These are phyloP conservation scores for Halesus radiatus DNA, from an alignment of 1,140 invertebrate species.

Conservation along the genomic window DNA sequence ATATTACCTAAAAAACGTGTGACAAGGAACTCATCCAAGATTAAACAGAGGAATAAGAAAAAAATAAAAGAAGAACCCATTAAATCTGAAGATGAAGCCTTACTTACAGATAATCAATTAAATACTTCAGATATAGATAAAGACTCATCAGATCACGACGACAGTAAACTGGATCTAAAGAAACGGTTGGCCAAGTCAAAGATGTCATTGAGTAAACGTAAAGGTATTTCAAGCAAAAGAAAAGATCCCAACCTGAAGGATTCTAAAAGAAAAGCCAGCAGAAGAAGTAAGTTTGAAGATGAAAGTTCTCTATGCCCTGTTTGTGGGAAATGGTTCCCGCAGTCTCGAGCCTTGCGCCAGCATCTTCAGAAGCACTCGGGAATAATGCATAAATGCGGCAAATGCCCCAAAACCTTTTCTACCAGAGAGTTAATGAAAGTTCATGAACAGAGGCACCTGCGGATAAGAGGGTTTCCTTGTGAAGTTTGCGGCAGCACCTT, in stretches of 20 bases:
- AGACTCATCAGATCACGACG: neutral
- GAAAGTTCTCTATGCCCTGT: conserved; percentile 20
- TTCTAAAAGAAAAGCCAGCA: neutral
- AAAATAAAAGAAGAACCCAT: neutral
- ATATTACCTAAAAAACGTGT: conserved; percentile 10
- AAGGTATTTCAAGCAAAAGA: neutral
- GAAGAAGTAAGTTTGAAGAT: conserved; percentile 31
- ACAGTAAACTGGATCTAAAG: neutral
- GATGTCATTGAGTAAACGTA: neutral
- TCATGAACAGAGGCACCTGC: conserved; percentile 12
- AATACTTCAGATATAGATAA: conserved; percentile 8
- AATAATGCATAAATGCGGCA: conserved; percentile 18
- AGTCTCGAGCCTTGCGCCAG: neutral
- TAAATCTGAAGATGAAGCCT: neutral
- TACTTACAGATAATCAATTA: neutral
- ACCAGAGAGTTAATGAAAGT: conserved; percentile 18
- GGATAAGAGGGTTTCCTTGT: conserved; percentile 6
- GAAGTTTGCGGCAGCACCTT: conserved; percentile 17
- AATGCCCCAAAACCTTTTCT: conserved; percentile 16
- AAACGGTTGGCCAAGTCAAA: neutral
- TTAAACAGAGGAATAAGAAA: neutral
- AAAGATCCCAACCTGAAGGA: conserved; percentile 1
- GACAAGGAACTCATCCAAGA: neutral
- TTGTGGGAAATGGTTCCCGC: conserved; percentile 18
- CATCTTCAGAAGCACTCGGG: conserved; percentile 29